Base-by-base conservation (phyloP, 37 sponge, comb jelly and placozoan genomes). In the Cliona cf. orientalis region DNA sequence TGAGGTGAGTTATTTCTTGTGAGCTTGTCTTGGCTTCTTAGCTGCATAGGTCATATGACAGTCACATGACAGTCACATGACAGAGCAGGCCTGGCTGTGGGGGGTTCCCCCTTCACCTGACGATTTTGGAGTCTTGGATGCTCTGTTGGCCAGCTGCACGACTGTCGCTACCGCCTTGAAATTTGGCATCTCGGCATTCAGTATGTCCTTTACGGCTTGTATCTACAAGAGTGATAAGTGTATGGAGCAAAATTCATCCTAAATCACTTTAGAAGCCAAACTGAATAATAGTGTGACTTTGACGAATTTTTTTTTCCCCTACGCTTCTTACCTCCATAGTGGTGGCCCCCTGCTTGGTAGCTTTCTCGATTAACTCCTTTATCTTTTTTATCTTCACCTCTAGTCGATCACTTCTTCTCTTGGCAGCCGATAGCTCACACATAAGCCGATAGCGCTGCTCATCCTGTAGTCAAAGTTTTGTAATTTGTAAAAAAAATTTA, bases 341-440 rank as follows among this genome's bases (percentile, higher is more conserved):
- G 6, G 31, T 41, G 4, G 14, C 11, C 7, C 36, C 23, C 42
- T 36, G 41, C 6, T 38, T 68, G n/a, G 31, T 23, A 37, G 69
- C 69, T 41, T 68, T 34, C 5, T 19, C 37, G 4, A 68, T 23
- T 37, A 68, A 23, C 9, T 31, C 69, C 69, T 36, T 68, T 9
- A 68, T 68, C 40, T 68, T 68, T 12, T 23, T 7, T 37, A 68
- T 23, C 23, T 68, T 68, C 23, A 7, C 41, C 11, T 68, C 69
- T 4, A 68, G 38, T 36, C 69, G 69, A 11, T 68, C 69, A 9
- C 41, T 41, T 36, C 69, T 34, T 41, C 69, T 38, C 42, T 68
- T 68, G 42, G 69, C 69, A 31, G 41, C 42, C 7, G 69, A 34
- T 23, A 68, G 40, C 69, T 68, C 69, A 68, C 69, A 68, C 69